These are phyloP conservation scores for Oxytorus armatus DNA, from an alignment of 2,888 invertebrate species.

Conservation along the genomic window DNA sequence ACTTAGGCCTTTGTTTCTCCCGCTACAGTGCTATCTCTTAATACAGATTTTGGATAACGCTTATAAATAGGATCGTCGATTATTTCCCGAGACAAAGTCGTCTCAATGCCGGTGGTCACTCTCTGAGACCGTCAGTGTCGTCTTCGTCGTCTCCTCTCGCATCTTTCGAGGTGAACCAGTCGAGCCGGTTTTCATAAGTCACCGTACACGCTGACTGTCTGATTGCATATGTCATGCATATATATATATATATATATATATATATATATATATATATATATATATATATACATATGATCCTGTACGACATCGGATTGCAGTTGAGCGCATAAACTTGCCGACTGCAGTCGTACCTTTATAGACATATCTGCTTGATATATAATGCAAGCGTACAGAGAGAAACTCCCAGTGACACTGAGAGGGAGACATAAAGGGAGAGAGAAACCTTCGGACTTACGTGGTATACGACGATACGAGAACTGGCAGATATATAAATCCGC, in stretches of 20 bases:
- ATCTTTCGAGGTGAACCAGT: constrained; percentile 44
- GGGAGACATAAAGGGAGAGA: neutral
- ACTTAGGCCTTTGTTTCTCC: no score
- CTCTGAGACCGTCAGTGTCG: constrained; percentile 1
- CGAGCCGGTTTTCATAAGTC: constrained; percentile 49
- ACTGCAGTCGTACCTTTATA: constrained; percentile 25
- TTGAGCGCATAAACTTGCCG: constrained; percentile 51
- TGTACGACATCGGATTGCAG: constrained; percentile 19
- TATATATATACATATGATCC: neutral
- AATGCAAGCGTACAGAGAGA: constrained; percentile 5
- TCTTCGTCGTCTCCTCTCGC: constrained; percentile 53
- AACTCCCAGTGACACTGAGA: neutral
- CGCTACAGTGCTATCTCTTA: no score
- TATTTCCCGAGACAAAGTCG: neutral
- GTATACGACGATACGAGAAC: constrained; percentile 10
- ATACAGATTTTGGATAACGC: neutral
- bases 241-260: constrained; percentile 3
- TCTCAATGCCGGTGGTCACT: constrained; percentile 42
- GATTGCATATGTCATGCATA: constrained; percentile 17
- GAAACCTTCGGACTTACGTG: neutral
- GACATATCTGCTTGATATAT: constrained; percentile 23
- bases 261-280: neutral
- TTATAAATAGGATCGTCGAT: constrained; percentile 18
- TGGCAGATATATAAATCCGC: constrained; percentile 1
- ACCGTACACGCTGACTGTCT: constrained; percentile 22